phyloP scores from a whole-genome alignment of 23 tunicate genomes.

The Trididemnum nubilum region DNA sequence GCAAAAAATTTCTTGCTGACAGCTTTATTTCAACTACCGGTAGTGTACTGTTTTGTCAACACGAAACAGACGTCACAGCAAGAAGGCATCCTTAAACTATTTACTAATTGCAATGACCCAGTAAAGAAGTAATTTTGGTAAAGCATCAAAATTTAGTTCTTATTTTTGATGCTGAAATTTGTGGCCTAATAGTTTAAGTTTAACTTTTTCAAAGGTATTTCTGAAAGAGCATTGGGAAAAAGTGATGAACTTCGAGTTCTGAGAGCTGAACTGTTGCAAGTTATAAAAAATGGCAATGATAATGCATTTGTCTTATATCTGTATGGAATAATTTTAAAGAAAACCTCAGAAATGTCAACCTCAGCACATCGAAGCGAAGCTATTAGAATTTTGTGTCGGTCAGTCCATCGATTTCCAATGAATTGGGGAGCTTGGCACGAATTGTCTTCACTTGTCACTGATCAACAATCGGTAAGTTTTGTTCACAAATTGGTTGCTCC shows the following conservation, averaged over 20 bases:
- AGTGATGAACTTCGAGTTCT: slow-evolving; percentile 54
- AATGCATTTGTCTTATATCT: slow-evolving; percentile 63
- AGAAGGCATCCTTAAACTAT: too few relatives aligned
- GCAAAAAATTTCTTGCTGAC: too few relatives aligned
- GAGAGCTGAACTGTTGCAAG: slow-evolving; percentile 47
- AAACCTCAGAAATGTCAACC: slow-evolving; percentile 67
- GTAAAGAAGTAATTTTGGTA: too few relatives aligned
- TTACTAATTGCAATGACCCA: too few relatives aligned
- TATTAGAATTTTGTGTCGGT: slow-evolving; percentile 35
- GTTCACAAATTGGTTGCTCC: not conserved
- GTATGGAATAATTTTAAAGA: slow-evolving; percentile 71
- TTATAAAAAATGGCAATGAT: slow-evolving; percentile 30
- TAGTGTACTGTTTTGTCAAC: too few relatives aligned
- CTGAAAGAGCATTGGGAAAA: slow-evolving; percentile 59
- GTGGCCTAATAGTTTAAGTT: too few relatives aligned
- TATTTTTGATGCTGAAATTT: too few relatives aligned
- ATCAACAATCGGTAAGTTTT: slow-evolving; percentile 49
- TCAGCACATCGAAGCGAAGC: slow-evolving; percentile 59
- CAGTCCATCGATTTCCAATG: slow-evolving; percentile 66
- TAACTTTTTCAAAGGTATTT: slow-evolving; percentile 10
- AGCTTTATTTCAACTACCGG: too few relatives aligned
- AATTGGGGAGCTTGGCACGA: slow-evolving; percentile 90
- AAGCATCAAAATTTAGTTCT: too few relatives aligned
- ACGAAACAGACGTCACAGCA: too few relatives aligned
- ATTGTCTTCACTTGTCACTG: slow-evolving; percentile 66